Conservation (phyloP, 2,888 invertebrate genomes). For the Xylota segnis region DNA sequence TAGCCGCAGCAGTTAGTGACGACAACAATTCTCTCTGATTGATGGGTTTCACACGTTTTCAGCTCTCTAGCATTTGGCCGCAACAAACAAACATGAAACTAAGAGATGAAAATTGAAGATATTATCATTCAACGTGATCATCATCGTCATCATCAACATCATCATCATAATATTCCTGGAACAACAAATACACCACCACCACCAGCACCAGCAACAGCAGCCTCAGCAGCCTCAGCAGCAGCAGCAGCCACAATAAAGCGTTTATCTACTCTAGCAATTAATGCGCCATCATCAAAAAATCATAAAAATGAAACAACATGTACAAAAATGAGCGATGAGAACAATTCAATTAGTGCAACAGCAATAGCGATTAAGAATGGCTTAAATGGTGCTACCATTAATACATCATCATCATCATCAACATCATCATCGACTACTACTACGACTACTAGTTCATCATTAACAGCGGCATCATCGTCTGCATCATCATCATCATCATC, state of each 20-base stretch:
- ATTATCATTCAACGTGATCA: slow-evolving; percentile 76
- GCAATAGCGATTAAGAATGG: slow-evolving; percentile 86
- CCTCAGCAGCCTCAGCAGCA: slow-evolving; percentile 31
- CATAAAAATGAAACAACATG: slow-evolving; percentile 89
- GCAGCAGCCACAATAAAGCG: slow-evolving; percentile 28
- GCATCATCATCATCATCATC: slow-evolving; percentile 79
- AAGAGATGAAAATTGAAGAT: slow-evolving; percentile 79
- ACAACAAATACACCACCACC: slow-evolving; percentile 36
- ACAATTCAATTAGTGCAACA: slow-evolving; percentile 86
- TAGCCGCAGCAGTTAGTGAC: slow-evolving; percentile 14
- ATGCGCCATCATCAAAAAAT: slow-evolving; percentile 78
- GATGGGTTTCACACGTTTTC: slow-evolving; percentile 17
- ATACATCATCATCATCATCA: slow-evolving; percentile 67
- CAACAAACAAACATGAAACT: slow-evolving; percentile 54
- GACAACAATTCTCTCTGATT: slow-evolving; percentile 15
- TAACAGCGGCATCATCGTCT: slow-evolving; percentile 77
- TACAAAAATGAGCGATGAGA: slow-evolving; percentile 88
- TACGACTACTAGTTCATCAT: slow-evolving; percentile 29
- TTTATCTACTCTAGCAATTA: slow-evolving; percentile 66
- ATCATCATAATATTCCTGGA: slow-evolving; percentile 29
- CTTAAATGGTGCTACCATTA: slow-evolving; percentile 87
- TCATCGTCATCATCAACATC: slow-evolving; percentile 67
- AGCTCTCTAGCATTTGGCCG: slow-evolving; percentile 10
- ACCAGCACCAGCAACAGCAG: slow-evolving; percentile 30
- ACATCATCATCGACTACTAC: too few species aligned